Conservation (phyloP, 2,888 invertebrate species). For the Patella caerulea region DNA sequence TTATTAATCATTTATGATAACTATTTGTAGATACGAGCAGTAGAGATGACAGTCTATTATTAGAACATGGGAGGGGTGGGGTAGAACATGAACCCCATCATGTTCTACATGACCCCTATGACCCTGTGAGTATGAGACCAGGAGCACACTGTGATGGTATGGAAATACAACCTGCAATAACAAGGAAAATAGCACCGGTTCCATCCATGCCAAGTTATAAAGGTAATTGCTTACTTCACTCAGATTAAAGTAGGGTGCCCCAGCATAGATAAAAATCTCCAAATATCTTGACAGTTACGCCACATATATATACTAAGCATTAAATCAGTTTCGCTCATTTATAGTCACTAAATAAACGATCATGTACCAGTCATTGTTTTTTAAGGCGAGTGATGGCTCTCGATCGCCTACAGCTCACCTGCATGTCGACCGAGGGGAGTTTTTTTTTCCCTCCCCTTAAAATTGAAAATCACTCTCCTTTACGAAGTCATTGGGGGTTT, state of each 20-base stretch:
- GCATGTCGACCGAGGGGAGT: too few relatives aligned
- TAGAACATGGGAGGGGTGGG: constrained; percentile 29
- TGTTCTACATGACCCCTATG: constrained; percentile 45
- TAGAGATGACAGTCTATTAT: constrained; percentile 36
- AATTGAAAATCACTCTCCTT: too few relatives aligned
- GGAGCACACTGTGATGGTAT: constrained; percentile 27
- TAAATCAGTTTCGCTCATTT: too few relatives aligned
- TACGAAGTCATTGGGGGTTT: too few relatives aligned
- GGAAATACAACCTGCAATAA: constrained; percentile 44
- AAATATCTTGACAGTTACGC: neutral
- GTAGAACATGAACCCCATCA: constrained; percentile 34
- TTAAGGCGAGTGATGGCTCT: too few relatives aligned
- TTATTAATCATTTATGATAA: too few relatives aligned
- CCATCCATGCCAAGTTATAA: constrained; percentile 58
- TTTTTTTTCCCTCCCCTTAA: too few relatives aligned
- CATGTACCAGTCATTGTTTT: too few relatives aligned
- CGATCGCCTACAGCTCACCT: too few relatives aligned
- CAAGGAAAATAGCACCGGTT: constrained; percentile 60
- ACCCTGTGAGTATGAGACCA: constrained; percentile 43
- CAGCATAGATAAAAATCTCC: neutral
- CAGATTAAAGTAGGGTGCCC: neutral
- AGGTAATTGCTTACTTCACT: constrained; percentile 42
- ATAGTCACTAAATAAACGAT: too few relatives aligned
- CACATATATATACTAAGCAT: too few relatives aligned
- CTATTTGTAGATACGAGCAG: constrained; percentile 14